Evolutionary conservation across 2,113 vertebrate species (phyloP), one percentile per base, ranked within the genome.

Genomic region (Gallinago jamesoni): DNA sequence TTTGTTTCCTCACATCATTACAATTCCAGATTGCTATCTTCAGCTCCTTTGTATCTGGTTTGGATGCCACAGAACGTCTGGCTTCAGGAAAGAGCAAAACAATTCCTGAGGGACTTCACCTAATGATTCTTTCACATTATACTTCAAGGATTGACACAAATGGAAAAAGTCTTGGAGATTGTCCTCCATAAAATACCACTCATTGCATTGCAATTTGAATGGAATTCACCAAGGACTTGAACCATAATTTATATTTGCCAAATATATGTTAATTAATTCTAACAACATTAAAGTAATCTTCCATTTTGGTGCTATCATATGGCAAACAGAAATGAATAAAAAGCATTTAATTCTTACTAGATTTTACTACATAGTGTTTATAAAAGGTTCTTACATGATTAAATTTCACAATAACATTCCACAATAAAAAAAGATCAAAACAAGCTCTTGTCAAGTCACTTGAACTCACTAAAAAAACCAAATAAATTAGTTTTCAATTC

Each of bases 261-360:
- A 96, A 90, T 96, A 66, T 75, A 96, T 88, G 88, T 53, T 97
- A 97, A 98, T 97, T 96, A 89, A 96, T 97, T 97, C 84, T 96
- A 78, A 94, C 93, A 41, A 93, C 69, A 94, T 93, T 95, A 93
- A 91, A 90, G 87, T 66, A 80, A 92, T 33, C 55, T 90, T 39
- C 31, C 45, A 31, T 92, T 97, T 97, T 95, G 75, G 72, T 94
- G 62, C 20, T 47, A 66, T 86, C 85, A 50, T 93, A 79, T 1
- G 9, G 59, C 31, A 87, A 83, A 90, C 76, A 92, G 66, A 92
- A 95, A 81, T 63, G 2, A 80, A 77, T 66, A 93, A 87, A 96
- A 89, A 37, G 6, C 16, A 69, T 75, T 70, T 74, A 11, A 82
- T 87, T 92, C n/a, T 60, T 67, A 64, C 24, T 47, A 70, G 21